Evolutionary conservation across 2,797 vertebrate genomes (phyloP).

Genomic region (Atherinosoma microstoma): DNA sequence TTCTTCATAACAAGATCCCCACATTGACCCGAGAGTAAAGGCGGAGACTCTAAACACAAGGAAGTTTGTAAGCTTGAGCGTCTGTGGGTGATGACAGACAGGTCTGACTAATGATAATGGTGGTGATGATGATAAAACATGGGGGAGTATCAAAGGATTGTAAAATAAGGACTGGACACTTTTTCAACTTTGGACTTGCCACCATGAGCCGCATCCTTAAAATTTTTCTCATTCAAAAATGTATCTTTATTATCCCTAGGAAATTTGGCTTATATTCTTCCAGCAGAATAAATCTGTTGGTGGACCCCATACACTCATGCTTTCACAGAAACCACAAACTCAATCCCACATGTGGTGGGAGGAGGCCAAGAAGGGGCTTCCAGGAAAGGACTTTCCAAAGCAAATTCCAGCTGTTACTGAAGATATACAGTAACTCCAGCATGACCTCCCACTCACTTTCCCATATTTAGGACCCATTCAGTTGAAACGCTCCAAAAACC

Average conservation of each 20-base stretch:
- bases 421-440: not conserved
- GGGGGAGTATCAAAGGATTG: constrained; percentile 1
- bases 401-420: constrained; percentile 17
- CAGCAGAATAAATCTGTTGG: not conserved
- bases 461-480: not conserved
- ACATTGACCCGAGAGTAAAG: constrained; percentile 35
- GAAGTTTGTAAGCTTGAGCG: constrained; percentile 32
- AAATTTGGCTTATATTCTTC: not conserved
- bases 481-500: not conserved
- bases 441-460: constrained; percentile 1
- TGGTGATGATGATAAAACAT: not conserved
- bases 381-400: constrained; percentile 33
- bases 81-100: constrained; percentile 12
- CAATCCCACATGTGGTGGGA: not conserved
- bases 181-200: constrained; percentile 16
- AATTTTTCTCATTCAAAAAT: no score
- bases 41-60: constrained; percentile 31
- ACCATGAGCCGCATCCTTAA: not conserved
- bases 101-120: constrained; percentile 3
- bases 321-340: constrained; percentile 6
- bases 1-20: constrained; percentile 67
- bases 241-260: not conserved
- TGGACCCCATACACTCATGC: not conserved
- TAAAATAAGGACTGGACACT: not conserved
- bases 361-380: constrained; percentile 9